Evolutionary conservation across 2,888 invertebrate species (phyloP).

Genomic region (Chironomus tentans): DNA sequence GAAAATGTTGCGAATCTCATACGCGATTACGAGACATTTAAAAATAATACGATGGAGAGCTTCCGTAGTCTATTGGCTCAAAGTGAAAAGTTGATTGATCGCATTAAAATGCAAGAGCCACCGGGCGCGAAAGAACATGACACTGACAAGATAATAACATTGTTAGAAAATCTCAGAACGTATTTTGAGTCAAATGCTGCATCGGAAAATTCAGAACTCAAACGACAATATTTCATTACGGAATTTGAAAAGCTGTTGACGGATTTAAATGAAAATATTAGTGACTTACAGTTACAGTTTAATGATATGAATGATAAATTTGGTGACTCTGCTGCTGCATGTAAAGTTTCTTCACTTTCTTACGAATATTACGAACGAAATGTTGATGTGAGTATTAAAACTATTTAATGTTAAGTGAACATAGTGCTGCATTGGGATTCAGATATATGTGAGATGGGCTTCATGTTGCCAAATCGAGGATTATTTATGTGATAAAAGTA

Average conservation of each 20-base stretch:
- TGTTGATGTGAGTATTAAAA: constrained; percentile 52
- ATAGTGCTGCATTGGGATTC: no score
- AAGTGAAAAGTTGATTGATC: constrained; percentile 56
- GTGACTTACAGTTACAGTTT: constrained; percentile 55
- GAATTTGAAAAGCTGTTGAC: constrained; percentile 60
- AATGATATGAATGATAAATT: constrained; percentile 55
- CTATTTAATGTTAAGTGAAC: no score
- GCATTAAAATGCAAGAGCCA: constrained; percentile 64
- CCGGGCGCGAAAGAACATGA: constrained; percentile 56
- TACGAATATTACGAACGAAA: constrained; percentile 71
- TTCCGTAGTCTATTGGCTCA: constrained; percentile 57
- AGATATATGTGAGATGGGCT: not conserved
- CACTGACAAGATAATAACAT: constrained; percentile 54
- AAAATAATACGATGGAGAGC: constrained; percentile 54
- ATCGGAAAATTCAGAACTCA: constrained; percentile 50
- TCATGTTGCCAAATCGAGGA: not conserved
- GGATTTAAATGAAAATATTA: constrained; percentile 61
- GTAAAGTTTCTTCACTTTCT: constrained; percentile 58
- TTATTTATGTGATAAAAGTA: no score
- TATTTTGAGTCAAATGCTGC: constrained; percentile 57
- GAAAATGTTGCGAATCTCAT: constrained; percentile 47
- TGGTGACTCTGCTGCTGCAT: constrained; percentile 61
- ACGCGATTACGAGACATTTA: constrained; percentile 55
- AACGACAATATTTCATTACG: constrained; percentile 57
- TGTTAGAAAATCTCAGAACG: constrained; percentile 50